Base-by-base conservation (phyloP, 2,113 vertebrate genomes). In the Lota lota region DNA sequence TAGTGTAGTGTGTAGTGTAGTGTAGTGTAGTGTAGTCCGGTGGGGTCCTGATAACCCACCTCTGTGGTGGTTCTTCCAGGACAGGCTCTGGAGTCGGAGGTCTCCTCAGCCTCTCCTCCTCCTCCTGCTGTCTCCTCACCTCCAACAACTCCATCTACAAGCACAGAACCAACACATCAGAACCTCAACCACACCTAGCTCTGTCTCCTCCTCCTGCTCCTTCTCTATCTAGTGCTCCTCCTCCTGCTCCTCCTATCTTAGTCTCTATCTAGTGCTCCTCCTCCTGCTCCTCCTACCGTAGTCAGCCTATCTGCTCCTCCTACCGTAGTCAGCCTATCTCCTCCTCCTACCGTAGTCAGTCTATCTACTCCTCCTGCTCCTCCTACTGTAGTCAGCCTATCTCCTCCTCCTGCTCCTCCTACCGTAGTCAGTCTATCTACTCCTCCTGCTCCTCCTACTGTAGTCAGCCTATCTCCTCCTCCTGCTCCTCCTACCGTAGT, bases 51-150 rank as follows among this genome's bases (percentile, higher is more conserved):
- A 19, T 60, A 56, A 19, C 47, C 15, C 77, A 96, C 95, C 96
- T 94, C 61, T 95, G 93, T 88, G 93, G 92, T 84, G 92, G 92
- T 67, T 94, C 91, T 14, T 89, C 88, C 62, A 82, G 85, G 54
- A 89, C 85, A 1, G 90, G 90, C 72, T 96, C 95, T 0, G 94
- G 94, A 8, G 94, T 87, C 0, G 94, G 94, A 0, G 95, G 94
- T 77, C 92, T 92, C 75, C 95, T 93, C 86, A 92, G 94, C 76
- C 92, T 83, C 85, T 99, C 96, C 74, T 98, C 96, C 58, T 98
- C 95, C 88, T 98, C 96, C 79, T 99, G 97, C 76, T 91, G 92
- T 87, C 96, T 91, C 86, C 97, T 93, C 81, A 98, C 96, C 90
- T 99, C 97, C 92, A 99, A 82, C 85, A 99, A 88, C 78, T 99